Conservation (phyloP, 1,140 invertebrate species). For the Heliconius eleuchia region DNA sequence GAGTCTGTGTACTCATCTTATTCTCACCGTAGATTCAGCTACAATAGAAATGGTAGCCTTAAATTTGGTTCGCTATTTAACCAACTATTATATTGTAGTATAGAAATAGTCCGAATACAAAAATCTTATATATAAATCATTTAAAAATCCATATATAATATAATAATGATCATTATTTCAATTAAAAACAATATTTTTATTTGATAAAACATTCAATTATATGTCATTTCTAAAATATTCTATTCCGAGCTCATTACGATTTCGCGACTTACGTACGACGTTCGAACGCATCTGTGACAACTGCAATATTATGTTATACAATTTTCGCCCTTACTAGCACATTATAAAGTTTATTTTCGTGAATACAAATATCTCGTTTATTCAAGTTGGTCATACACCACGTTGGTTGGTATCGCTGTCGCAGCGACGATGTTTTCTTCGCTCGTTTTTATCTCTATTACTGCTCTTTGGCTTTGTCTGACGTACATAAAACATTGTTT, state of each 20-base stretch:
- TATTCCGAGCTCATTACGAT: conserved; percentile 40
- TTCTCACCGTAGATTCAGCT: conserved; percentile 21
- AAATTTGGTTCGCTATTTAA: not conserved
- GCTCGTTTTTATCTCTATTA: conserved; percentile 71
- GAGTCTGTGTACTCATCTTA: conserved; percentile 32
- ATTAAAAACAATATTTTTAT: not conserved
- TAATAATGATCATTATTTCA: not conserved
- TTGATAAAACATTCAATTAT: not conserved
- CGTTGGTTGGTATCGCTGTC: conserved; percentile 49
- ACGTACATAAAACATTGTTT: conserved; percentile 47
- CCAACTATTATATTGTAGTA: not conserved
- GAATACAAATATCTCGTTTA: conserved; percentile 24
- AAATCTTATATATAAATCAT: not conserved
- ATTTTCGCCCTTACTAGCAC: conserved; percentile 13
- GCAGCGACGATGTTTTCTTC: conserved; percentile 67
- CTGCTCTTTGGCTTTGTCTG: conserved; percentile 77
- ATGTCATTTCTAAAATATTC: conserved; percentile 21
- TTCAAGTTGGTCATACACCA: conserved; percentile 36
- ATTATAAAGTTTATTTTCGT: conserved; percentile 21
- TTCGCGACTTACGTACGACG: conserved; percentile 43
- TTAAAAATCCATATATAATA: not conserved
- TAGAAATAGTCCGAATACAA: not conserved
- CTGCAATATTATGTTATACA: conserved; percentile 5
- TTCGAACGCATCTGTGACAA: conserved; percentile 24
- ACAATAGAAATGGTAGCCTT: not conserved